Percentiles rank a stretch among this genome's conserved stretches.
phyloP scores from a whole-genome alignment of 2,888 invertebrate genomes.

The Odontothrips loti region DNA sequence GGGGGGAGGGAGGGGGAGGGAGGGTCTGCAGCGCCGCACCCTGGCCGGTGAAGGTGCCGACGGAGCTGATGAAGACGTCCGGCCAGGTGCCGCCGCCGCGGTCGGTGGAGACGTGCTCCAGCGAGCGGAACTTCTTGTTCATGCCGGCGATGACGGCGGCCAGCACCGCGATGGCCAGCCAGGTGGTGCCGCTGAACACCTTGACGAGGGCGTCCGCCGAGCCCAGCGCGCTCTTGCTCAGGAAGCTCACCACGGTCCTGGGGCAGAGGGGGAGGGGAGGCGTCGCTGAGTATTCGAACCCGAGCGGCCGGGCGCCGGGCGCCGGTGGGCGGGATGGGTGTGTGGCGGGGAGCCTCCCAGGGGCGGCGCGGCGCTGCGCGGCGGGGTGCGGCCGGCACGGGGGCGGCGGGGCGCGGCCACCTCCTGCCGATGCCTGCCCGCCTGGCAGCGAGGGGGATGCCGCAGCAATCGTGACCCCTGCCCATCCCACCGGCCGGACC shows the following conservation, averaged over 20 bases:
- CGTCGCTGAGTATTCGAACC: neutral
- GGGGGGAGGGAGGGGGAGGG: too few species aligned
- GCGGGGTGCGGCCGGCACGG: neutral
- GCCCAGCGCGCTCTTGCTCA: neutral
- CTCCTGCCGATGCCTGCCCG: neutral
- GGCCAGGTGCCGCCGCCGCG: neutral
- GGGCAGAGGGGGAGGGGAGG: neutral
- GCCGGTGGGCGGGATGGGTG: neutral
- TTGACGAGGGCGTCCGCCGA: neutral
- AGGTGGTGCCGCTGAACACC: neutral
- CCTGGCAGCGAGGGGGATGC: neutral
- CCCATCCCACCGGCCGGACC: too few species aligned
- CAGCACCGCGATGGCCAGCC: neutral
- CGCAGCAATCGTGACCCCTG: neutral
- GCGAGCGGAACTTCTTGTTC: neutral
- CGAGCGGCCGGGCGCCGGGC: neutral
- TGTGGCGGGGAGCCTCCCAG: neutral
- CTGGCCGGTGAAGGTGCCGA: slow-evolving; percentile 1
- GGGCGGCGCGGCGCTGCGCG: neutral
- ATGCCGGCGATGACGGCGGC: neutral
- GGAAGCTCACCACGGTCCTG: neutral
- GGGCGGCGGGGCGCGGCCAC: neutral
- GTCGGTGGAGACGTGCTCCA: neutral
- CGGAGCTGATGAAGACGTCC: neutral
- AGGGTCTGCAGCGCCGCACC: neutral